phyloP scores from a whole-genome alignment of 2,797 vertebrate genomes.

The Pipistrellus pipistrellus region DNA sequence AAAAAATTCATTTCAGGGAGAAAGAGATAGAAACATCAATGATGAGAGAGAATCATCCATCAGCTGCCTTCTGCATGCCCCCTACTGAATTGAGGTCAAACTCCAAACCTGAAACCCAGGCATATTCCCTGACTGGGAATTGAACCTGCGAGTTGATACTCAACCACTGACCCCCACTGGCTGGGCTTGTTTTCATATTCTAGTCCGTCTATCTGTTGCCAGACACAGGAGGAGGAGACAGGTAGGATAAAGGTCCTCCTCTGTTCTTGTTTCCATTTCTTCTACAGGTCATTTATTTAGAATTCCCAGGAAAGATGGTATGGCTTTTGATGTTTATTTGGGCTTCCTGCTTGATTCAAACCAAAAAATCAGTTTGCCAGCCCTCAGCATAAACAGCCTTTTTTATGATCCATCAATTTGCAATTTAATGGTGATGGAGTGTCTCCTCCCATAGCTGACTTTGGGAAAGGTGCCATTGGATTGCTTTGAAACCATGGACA shows the following conservation, averaged over 20 bases:
- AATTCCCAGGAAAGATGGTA: not conserved
- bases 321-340: slow-evolving; percentile 64
- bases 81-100: not conserved
- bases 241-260: not conserved
- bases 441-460: slow-evolving; percentile 63
- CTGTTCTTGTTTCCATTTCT: not conserved
- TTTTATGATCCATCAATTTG: slow-evolving; percentile 76
- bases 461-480: slow-evolving; percentile 63
- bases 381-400: slow-evolving; percentile 45
- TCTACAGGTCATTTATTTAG: not conserved
- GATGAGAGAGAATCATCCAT: too few relatives aligned
- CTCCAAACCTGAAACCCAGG: not conserved
- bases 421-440: slow-evolving; percentile 68
- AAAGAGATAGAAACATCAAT: too few relatives aligned
- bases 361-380: slow-evolving; percentile 57
- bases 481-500: slow-evolving; percentile 62
- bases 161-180: not conserved
- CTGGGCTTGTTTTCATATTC: slow-evolving; percentile 2
- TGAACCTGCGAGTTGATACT: not conserved
- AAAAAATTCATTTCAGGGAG: too few relatives aligned
- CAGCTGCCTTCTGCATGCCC: not conserved
- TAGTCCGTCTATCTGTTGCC: slow-evolving; percentile 39
- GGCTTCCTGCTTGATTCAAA: slow-evolving; percentile 60
- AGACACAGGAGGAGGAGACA: not conserved
- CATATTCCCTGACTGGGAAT: not conserved